Conservation (phyloP, 1,140 invertebrate species). For the Drosophila lini region DNA sequence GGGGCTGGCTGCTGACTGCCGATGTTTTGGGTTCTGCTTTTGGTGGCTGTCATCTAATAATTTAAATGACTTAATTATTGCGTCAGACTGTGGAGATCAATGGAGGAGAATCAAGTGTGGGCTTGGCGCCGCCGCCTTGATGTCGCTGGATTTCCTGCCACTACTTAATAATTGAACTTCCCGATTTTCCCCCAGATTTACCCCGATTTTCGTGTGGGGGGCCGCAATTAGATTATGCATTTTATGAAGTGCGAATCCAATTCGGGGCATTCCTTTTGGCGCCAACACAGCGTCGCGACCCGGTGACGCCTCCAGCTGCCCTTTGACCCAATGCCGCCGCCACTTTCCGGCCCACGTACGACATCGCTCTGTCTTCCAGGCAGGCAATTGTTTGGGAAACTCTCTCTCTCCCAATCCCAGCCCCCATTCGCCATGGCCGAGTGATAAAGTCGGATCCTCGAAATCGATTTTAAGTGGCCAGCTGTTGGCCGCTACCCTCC, state of each 20-base stretch:
- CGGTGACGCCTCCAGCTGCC: slow-evolving; percentile 68
- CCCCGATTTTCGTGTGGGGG: slow-evolving; percentile 18
- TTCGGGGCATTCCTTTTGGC: slow-evolving; percentile 58
- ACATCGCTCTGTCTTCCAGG: slow-evolving; percentile 56
- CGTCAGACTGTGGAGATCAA: slow-evolving; percentile 71
- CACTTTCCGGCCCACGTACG: slow-evolving; percentile 55
- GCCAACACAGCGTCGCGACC: slow-evolving; percentile 64
- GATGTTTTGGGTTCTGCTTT: slow-evolving; percentile 50
- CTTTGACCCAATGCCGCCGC: slow-evolving; percentile 67
- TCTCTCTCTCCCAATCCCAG: slow-evolving; percentile 29
- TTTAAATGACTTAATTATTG: slow-evolving; percentile 82
- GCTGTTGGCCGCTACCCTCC: slow-evolving; percentile 51
- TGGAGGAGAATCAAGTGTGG: slow-evolving; percentile 60
- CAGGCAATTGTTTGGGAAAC: slow-evolving; percentile 3
- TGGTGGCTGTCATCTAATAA: slow-evolving; percentile 78
- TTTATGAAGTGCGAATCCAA: slow-evolving; percentile 80
- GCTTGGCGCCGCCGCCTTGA: slow-evolving; percentile 53
- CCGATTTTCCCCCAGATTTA: neutral
- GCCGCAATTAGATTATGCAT: slow-evolving; percentile 64
- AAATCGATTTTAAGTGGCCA: slow-evolving; percentile 74
- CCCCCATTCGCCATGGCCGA: slow-evolving; percentile 69
- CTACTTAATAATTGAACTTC: slow-evolving; percentile 42
- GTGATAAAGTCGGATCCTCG: slow-evolving; percentile 49
- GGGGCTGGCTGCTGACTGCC: neutral
- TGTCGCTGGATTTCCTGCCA: slow-evolving; percentile 67